Evolutionary conservation across 2,888 invertebrate species (phyloP), one percentile per base, ranked within the genome.

Genomic region (Petrolisthes manimaculis): DNA sequence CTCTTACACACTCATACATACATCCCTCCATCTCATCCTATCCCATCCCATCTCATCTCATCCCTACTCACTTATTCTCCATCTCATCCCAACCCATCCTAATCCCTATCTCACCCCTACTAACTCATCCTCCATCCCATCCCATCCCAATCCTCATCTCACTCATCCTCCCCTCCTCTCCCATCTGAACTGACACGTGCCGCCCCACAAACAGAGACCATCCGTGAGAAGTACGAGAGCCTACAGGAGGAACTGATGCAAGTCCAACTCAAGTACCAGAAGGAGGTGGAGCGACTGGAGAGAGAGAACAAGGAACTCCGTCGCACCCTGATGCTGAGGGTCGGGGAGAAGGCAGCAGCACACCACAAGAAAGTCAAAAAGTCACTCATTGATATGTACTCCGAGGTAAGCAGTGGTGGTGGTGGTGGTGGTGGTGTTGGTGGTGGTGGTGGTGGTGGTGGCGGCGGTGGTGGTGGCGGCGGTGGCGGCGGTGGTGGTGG

Each of bases 321-420:
- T 1, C 97, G 97, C 92, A 97, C 98, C 93, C 94, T 94, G 24
- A 91, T 99, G 93, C 94, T 98, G 91, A 93, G 97, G 77, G 94
- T 95, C 24, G 90, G 87, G 51, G 88, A 83, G 54, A 89, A 85
- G 51, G 69, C 77, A 5, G 21, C 77, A n/a, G 21, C 79, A 54
- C 87, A 90, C 86, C 90, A 90, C 80, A 86, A 91, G 90, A 92
- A 84, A 78, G 80, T 93, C 77, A 93, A 97, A 96, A 97, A 97
- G 92, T 98, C 98, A 0, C 94, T 99, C 18, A 99, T 99, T 92
- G 99, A 99, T 94, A 98, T 99, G 98, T 99, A 99, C 94, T 99
- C 98, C 21, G 91, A 99, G 91, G 99, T 71, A n/a, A 21, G n/a
- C n/a, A n/a, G 71, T 71, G 21, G 12, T n/a, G 37, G 37, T 37